Evolutionary conservation across 2,888 invertebrate species (phyloP).

Genomic region (Chrysotoxum bicinctum): DNA sequence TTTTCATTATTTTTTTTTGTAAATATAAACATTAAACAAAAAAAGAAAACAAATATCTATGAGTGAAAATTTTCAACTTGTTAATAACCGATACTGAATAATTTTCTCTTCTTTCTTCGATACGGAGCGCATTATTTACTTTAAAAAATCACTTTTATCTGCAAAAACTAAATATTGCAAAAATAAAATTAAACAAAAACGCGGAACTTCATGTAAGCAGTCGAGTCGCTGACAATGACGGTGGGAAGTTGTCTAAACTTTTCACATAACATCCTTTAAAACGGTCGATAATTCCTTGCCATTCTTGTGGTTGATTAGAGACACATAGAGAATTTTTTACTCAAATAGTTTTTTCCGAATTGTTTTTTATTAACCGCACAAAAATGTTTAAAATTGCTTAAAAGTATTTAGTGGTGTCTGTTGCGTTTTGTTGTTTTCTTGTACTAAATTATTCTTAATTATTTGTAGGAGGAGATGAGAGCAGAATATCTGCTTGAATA

Average conservation of each 20-base stretch:
- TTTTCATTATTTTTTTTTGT: conserved; percentile 2
- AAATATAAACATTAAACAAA: neutral
- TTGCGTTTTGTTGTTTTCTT: conserved; percentile 4
- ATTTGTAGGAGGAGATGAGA: conserved; percentile 14
- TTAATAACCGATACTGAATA: conserved; percentile 32
- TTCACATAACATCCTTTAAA: conserved; percentile 45
- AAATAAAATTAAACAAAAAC: conserved; percentile 9
- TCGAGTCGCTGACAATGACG: conserved; percentile 2
- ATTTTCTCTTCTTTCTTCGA: conserved; percentile 39
- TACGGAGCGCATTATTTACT: conserved; percentile 7
- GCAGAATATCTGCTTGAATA: conserved; percentile 16
- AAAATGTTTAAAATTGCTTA: conserved; percentile 20
- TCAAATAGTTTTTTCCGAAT: neutral
- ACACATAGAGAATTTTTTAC: neutral
- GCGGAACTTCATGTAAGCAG: neutral
- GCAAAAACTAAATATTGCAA: conserved; percentile 4
- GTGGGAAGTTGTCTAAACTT: conserved; percentile 21
- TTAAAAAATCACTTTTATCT: conserved; percentile 33
- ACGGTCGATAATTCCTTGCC: conserved; percentile 50
- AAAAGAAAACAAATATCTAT: conserved; percentile 7
- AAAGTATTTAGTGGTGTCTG: neutral
- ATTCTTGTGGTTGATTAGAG: conserved; percentile 4
- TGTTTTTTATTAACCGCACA: conserved; percentile 8
- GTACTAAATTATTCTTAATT: conserved; percentile 10
- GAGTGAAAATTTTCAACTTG: neutral